Evolutionary conservation across 2,797 vertebrate genomes (phyloP), one percentile per base, ranked within the genome.

Genomic region (Carcharodon carcharias): DNA sequence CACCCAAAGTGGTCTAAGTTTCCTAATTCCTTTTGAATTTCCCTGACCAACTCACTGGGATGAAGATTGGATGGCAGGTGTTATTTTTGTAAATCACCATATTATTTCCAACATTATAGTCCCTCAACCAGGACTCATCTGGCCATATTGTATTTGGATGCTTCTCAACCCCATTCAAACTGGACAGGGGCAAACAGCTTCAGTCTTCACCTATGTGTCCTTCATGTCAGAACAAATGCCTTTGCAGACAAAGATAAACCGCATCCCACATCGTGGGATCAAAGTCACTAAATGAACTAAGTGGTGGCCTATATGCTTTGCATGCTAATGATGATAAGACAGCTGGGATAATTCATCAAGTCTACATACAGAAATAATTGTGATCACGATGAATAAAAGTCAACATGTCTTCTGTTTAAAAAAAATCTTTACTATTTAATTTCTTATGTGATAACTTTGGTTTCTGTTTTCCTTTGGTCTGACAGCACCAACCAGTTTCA

Each of bases 401-500:
- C 69, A 58, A 77, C 31, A 23, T 71, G 2, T 31, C 14, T n/a
- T 77, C 18, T 7, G 56, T 77, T 31, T 14, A 14, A 67, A 6
- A 54, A 35, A 54, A 18, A 77, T 58, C 94, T n/a, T 9, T 35
- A 45, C 50, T 21, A n/a, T 56, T 71, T 31, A 67, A 69, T 58
- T 73, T 58, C 28, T 77, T 16, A 9, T 95, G 50, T n/a, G 54
- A 95, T 54, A 16, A 58, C 31, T 77, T 35, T 71, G 94, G n/a
- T 93, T n/a, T 93, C 91, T 40, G 23, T 67, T 93, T 92, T 93
- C 63, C 21, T 67, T 93, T 93, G n/a, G 50, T 77, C 69, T 95
- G 67, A 23, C 45, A 73, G 14, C 31, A 95, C 50, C 6, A 95
- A 95, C 94, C 94, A 77, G 94, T 95, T 95, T 77, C 69, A 77